Conservation (phyloP, 2,113 vertebrate genomes). For the Podocnemis expansa region DNA sequence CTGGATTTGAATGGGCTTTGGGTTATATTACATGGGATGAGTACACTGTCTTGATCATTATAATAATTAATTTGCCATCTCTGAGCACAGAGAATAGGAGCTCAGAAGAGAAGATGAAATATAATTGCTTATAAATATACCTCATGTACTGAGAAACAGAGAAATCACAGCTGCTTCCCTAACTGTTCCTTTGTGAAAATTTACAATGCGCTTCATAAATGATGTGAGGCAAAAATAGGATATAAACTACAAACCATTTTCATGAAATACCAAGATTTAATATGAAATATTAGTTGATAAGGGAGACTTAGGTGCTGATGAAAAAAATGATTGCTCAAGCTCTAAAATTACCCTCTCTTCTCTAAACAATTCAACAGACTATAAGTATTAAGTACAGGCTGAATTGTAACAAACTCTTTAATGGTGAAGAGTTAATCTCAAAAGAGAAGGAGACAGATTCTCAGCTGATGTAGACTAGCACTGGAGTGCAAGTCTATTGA, state of each 20-base stretch:
- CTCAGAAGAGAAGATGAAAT: slow-evolving; percentile 56
- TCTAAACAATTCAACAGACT: slow-evolving; percentile 15
- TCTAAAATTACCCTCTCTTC: slow-evolving; percentile 32
- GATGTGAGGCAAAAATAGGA: slow-evolving; percentile 67
- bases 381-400: neutral
- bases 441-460: neutral
- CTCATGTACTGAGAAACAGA: slow-evolving; percentile 57
- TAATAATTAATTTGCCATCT: slow-evolving; percentile 63
- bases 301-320: slow-evolving; percentile 52
- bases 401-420: neutral
- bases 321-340: slow-evolving; percentile 37
- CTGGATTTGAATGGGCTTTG: slow-evolving; percentile 22
- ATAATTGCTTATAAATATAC: slow-evolving; percentile 68
- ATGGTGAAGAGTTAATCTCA: neutral
- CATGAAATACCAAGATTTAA: slow-evolving; percentile 59
- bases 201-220: slow-evolving; percentile 65
- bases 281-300: slow-evolving; percentile 66
- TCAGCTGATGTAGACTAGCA: neutral
- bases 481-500: neutral
- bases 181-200: slow-evolving; percentile 60
- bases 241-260: slow-evolving; percentile 48
- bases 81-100: slow-evolving; percentile 46
- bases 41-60: neutral
- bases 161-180: slow-evolving; percentile 76
- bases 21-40: slow-evolving; percentile 14